Conservation (phyloP, 2,113 vertebrate species). For the Danionella cerebrum region DNA sequence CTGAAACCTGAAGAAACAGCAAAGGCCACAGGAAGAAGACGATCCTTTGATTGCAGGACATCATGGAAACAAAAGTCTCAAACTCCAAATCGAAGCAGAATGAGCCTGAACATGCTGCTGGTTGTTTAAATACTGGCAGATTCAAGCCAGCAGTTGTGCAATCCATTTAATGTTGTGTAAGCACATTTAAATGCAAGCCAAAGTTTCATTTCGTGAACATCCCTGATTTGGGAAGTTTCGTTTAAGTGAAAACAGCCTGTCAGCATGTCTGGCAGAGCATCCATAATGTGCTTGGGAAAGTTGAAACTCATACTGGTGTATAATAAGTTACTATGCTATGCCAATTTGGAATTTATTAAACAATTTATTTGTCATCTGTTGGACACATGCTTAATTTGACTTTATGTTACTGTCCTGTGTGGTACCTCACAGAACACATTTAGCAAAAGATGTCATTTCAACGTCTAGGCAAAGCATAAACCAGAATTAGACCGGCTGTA, state of each 20-base stretch:
- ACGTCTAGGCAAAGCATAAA: too few relatives aligned
- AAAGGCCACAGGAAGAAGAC: not conserved
- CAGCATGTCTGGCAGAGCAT: not conserved
- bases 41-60: not conserved
- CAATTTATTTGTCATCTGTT: too few relatives aligned
- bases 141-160: not conserved
- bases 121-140: not conserved
- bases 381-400: too few relatives aligned
- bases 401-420: too few relatives aligned
- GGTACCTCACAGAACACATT: too few relatives aligned
- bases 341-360: too few relatives aligned
- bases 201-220: not conserved
- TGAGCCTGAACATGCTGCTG: not conserved
- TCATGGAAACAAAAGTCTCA: not conserved
- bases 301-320: too few relatives aligned
- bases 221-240: not conserved
- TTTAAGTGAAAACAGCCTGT: not conserved
- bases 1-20: not conserved
- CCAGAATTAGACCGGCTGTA: too few relatives aligned
- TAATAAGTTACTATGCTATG: too few relatives aligned
- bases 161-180: not conserved
- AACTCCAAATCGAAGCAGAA: not conserved
- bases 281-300: too few relatives aligned
- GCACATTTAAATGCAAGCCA: not conserved
- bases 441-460: too few relatives aligned